Evolutionary conservation across 1,140 invertebrate genomes (phyloP), one percentile per base, ranked within the genome.

Genomic region (Whitmania pigra): DNA sequence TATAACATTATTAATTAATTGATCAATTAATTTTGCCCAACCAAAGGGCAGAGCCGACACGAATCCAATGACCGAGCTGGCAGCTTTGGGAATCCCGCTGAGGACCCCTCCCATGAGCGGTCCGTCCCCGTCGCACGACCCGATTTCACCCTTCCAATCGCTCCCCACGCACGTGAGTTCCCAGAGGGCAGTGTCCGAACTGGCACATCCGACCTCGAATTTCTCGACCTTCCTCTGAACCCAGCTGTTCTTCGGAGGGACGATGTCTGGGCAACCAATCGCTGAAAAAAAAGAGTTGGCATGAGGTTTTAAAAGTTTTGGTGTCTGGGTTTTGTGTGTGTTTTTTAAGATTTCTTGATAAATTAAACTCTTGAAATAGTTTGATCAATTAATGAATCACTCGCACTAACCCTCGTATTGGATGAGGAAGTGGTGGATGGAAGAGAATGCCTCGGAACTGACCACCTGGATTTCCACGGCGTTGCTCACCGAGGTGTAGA

Each of bases 231-330:
- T 55, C 27, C 71, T 43, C 17, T 49, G n/a, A 18, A 74, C 36
- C 54, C 57, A 74, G 20, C 63, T 53, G 31, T 72, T 53, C 70
- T 74, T 53, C 2, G 73, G 70, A 29, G 40, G 70, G 25, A 40
- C 49, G 22, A 63, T 67, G 53, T 74, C 73, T 0, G 73, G 70
- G 53, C 73, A 74, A n/a, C 73, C 73, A 25, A 72, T 25, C 1
- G 73, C 73, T 74, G 67, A 18, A 60, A 17, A 17, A 17, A 17
- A 49, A 49, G 43, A 49, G 43, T 11, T 11, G 9, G 11, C 43
- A 49, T 49, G 43, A 49, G 43, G 43, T 13, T 3, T 36, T 3
- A 49, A 3, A 7, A 49, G 15, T 49, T 3, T 49, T n/a, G n/a
- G n/a, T n/a, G n/a, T n/a, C n/a, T n/a, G n/a, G n/a, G n/a, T n/a